Percentiles rank a stretch among this genome's conserved stretches.
Evolutionary conservation across 2,113 vertebrate genomes (phyloP).

Genomic region (Promerops cafer): DNA sequence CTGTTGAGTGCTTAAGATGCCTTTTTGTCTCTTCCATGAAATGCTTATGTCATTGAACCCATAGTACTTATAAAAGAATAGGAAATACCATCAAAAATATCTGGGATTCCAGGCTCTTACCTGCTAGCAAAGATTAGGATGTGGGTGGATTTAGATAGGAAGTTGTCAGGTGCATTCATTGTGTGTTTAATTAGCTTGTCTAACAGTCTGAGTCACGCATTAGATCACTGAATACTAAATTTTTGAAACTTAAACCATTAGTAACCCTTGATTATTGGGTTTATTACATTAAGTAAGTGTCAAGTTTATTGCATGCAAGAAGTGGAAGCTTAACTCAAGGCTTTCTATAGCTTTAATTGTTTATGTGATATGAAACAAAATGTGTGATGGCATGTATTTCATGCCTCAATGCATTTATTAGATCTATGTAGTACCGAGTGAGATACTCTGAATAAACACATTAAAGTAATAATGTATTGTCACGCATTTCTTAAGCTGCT

Average conservation of each 20-base stretch:
- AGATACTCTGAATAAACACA: neutral
- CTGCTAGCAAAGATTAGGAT: neutral
- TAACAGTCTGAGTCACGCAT: neutral
- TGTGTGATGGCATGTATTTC: neutral
- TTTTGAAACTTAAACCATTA: neutral
- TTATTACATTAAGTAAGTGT: fast-evolving
- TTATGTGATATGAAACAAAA: neutral
- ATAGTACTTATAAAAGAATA: fast-evolving
- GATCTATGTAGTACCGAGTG: fast-evolving
- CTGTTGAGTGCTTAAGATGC: fast-evolving
- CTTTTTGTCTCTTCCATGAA: fast-evolving
- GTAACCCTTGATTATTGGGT: neutral
- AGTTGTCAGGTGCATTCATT: fast-evolving
- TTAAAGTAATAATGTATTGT: neutral
- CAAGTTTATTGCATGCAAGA: fast-evolving
- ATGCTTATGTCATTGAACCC: neutral
- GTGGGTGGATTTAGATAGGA: neutral
- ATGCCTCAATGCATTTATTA: neutral
- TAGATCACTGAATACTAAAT: neutral
- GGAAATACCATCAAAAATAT: fast-evolving
- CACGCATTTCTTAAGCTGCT: neutral
- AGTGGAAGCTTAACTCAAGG: fast-evolving
- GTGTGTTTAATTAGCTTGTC: fast-evolving
- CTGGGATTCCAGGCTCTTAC: neutral
- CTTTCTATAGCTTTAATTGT: neutral